phyloP scores from a whole-genome alignment of 2,888 invertebrate species.

The Yponomeuta cagnagella region DNA sequence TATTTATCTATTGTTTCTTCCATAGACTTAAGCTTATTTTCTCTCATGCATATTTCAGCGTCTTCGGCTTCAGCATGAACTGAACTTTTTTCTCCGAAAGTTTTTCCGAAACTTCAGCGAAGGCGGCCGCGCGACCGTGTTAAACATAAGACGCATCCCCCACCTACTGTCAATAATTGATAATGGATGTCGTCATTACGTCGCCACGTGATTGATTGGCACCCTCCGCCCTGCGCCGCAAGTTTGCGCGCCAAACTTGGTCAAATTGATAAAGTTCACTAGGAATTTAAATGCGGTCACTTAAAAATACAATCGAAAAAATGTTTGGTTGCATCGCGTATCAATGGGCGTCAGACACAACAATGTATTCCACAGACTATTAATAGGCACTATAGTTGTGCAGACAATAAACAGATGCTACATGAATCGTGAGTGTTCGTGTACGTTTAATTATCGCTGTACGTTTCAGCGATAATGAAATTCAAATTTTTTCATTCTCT shows the following conservation, averaged over 20 bases:
- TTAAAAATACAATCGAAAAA: not conserved
- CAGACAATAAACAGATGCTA: no score
- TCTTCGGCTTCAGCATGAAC: not conserved
- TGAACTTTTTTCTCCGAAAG: not conserved
- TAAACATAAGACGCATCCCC: conserved; percentile 7
- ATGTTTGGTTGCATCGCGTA: no score
- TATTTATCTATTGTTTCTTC: no score
- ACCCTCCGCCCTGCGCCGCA: conserved; percentile 34
- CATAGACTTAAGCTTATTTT: not conserved
- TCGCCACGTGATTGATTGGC: conserved; percentile 66
- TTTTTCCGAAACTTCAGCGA: not conserved
- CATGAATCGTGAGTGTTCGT: no score
- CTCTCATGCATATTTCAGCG: not conserved
- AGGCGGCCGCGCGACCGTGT: conserved; percentile 8
- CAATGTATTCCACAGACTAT: no score
- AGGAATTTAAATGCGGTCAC: not conserved
- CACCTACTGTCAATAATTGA: conserved; percentile 63
- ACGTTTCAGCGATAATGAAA: no score
- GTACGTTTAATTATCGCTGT: no score
- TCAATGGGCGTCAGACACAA: no score
- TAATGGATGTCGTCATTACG: conserved; percentile 73
- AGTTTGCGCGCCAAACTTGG: not conserved
- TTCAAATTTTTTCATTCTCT: no score
- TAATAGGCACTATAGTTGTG: no score
- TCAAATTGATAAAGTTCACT: conserved; percentile 1